Base-by-base conservation (phyloP, 2,888 invertebrate genomes). In the Hirtodrosophila duncani region DNA sequence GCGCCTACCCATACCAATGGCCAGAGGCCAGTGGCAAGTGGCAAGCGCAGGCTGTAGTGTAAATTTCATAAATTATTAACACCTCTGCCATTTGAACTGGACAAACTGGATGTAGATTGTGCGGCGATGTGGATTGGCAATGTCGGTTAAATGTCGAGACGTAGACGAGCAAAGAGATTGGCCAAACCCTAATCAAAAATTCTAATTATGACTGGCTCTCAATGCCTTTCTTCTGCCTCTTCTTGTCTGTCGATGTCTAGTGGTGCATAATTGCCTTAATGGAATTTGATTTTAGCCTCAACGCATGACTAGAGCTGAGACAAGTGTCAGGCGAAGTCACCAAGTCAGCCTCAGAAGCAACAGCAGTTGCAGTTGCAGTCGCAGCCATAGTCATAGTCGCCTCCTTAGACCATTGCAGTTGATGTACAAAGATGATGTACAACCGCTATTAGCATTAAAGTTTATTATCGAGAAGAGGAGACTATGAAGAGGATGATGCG, bases 371-470 rank as follows among this genome's bases (percentile, higher is more conserved):
- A n/a, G n/a, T n/a, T n/a, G n/a, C n/a, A n/a, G n/a, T n/a, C n/a
- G n/a, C n/a, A n/a, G n/a, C n/a, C n/a, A n/a, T n/a, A n/a, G 56
- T 43, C 51, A 52, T 56, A 44, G 0, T 55, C 5, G 9, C 53
- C 18, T 5, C 36, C 1, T 26, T 41, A 20, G 42, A 50, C 66
- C 81, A 77, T 66, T 80, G 67, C 57, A 49, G 62, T 77, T 80
- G 80, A 83, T 83, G 82, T 77, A 80, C 80, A 77, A 82, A n/a
- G 62, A 80, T 80, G 80, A 83, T 83, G 82, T 77, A 80, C 80
- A 77, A 82, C 82, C 52, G 60, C 80, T 83, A 80, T 80, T 83
- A 83, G 83, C 81, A 80, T 80, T 83, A 77, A 81, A 80, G 80
- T 83, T 82, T 83, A 80, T 83, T 80, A 83, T 83, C 82, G 72